These are phyloP conservation scores for Mythimna lalbum DNA, from an alignment of 2,888 invertebrate species.

Conservation along the genomic window DNA sequence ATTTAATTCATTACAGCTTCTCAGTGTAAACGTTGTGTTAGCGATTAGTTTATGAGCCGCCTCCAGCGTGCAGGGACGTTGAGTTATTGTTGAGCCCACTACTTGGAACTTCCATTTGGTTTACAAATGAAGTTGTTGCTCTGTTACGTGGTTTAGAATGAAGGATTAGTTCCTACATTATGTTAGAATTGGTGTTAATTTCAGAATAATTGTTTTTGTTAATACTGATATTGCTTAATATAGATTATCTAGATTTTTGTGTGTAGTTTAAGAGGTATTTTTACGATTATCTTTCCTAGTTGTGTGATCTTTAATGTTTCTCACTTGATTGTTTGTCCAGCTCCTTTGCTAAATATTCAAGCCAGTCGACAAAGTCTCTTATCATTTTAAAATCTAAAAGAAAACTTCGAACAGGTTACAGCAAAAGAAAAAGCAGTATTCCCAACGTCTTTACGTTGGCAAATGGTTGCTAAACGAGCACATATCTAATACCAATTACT, in stretches of 20 bases:
- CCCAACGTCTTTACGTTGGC: slow-evolving; percentile 33
- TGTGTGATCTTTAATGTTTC: too few relatives aligned
- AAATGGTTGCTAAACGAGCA: slow-evolving; percentile 51
- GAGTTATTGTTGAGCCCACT: slow-evolving; percentile 56
- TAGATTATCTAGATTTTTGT: not conserved
- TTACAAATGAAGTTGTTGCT: slow-evolving; percentile 53
- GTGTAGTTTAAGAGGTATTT: not conserved
- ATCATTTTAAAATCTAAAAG: slow-evolving; percentile 14
- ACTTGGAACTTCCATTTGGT: slow-evolving; percentile 44
- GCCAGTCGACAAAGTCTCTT: not conserved
- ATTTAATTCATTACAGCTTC: slow-evolving; percentile 32
- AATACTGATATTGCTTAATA: not conserved
- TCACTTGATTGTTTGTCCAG: too few relatives aligned
- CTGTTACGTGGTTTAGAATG: slow-evolving; percentile 28
- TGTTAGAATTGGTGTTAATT: slow-evolving; percentile 19
- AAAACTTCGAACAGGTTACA: slow-evolving; percentile 35
- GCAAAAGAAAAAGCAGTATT: slow-evolving; percentile 27
- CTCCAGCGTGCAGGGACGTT: slow-evolving; percentile 23
- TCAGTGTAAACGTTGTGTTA: slow-evolving; percentile 17
- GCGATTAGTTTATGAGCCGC: slow-evolving; percentile 46
- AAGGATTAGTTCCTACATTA: slow-evolving; percentile 16
- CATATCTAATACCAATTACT: slow-evolving; percentile 60
- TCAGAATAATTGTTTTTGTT: not conserved
- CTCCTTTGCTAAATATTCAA: not conserved
- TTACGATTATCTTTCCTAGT: not conserved